A percentile compares a stretch with the other conserved stretches of the same genome.
Evolutionary conservation across 2,797 vertebrate genomes (phyloP).

Genomic region (Danio tinwini): DNA sequence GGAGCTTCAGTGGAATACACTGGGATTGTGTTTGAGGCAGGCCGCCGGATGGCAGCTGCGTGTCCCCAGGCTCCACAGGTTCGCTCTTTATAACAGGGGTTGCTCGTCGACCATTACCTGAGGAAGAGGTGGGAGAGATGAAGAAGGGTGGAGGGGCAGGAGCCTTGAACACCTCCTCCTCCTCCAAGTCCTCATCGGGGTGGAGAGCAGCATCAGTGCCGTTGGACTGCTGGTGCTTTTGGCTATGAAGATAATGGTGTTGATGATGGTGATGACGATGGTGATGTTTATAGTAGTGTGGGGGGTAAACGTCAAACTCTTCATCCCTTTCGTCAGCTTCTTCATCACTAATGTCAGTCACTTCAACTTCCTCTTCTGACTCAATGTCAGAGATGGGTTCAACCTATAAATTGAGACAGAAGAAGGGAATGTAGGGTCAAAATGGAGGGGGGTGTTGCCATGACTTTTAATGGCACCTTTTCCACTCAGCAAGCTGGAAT

Average conservation of each 20-base stretch:
- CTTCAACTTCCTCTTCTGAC: constrained; percentile 87
- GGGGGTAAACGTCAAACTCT: constrained; percentile 74
- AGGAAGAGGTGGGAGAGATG: constrained; percentile 59
- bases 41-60: constrained; percentile 60
- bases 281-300: constrained; percentile 63
- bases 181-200: constrained; percentile 81
- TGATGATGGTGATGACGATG: constrained; percentile 57
- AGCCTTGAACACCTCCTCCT: constrained; percentile 91
- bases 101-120: constrained; percentile 48
- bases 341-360: constrained; percentile 91
- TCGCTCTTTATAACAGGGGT: constrained; percentile 72
- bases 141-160: constrained; percentile 81
- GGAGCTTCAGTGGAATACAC: constrained; percentile 91
- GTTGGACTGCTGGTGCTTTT: constrained; percentile 67
- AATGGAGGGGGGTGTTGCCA: neutral
- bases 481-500: neutral
- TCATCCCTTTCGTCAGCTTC: constrained; percentile 85
- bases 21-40: constrained; percentile 62
- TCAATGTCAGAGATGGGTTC: constrained; percentile 92
- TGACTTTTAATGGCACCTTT: neutral
- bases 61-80: constrained; percentile 62
- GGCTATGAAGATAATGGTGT: constrained; percentile 62
- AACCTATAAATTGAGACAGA: constrained; percentile 72
- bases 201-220: constrained; percentile 61
- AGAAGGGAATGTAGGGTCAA: neutral